Evolutionary conservation across 2,797 vertebrate genomes (phyloP), one percentile per base, ranked within the genome.

Genomic region (Odontamblyopus lacepedii): DNA sequence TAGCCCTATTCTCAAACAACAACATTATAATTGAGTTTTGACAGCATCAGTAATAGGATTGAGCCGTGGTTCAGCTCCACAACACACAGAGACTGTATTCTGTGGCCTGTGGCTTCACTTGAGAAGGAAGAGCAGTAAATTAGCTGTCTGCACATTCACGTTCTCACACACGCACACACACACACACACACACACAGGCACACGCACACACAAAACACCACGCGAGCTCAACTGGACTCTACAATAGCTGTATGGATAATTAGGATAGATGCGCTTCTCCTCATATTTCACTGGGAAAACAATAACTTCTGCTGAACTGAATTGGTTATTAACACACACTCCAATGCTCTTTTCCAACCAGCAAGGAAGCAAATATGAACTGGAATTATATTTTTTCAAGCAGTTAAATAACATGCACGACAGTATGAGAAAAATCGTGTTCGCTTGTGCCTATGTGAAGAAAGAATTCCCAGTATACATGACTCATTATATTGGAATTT

Each of bases 81-180:
- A 64, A 63, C 11, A 23, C 44, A 27, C 13, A 38, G 32, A 38
- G 61, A 63, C 32, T 63, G 19, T 26, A 23, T 64, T 64, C 44
- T 64, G 26, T 27, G 12, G 63, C 48, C 2, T 64, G n/a, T 38
- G n/a, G 41, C 63, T 7, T 6, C 23, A 8, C 63, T 65, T 65
- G 41, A 48, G 41, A 26, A 23, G 62, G n/a, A 5, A 13, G n/a
- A 64, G 9, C 32, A 50, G 41, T 50, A 64, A 64, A 65, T 48
- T 50, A 41, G 63, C 63, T 48, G 41, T 50, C 41, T 65, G 23
- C 63, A 50, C 38, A 65, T 65, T 65, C 38, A 23, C 23, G 23
- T 23, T 23, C 23, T 23, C 23, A 0, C 23, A 0, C 23, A 23
- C 23, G 1, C 23, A 23, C 23, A 23, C 23, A 23, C 23, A 23